A percentile compares a stretch with the other conserved stretches of the same genome.
Conservation (phyloP, 2,888 invertebrate species). For the Lordiphosa fenestrarum region DNA sequence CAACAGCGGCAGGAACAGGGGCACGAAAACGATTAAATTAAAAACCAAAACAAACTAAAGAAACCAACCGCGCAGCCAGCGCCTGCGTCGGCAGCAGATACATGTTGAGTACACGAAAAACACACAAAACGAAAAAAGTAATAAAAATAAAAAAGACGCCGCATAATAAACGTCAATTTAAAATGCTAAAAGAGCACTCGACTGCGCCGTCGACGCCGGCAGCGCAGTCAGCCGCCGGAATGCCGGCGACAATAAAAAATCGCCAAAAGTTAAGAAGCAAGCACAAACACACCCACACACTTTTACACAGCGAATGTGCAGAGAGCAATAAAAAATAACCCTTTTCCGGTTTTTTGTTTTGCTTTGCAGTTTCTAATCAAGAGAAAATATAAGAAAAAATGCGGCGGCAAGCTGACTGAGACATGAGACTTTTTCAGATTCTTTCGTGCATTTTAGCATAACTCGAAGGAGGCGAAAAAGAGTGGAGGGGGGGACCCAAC, state of each 20-base stretch:
- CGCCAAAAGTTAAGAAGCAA: conserved; percentile 71
- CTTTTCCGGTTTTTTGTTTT: conserved; percentile 76
- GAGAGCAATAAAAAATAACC: conserved; percentile 70
- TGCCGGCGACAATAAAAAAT: conserved; percentile 72
- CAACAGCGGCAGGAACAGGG: conserved; percentile 27
- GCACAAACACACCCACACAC: conserved; percentile 25
- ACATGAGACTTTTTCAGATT: conserved; percentile 13
- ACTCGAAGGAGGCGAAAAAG: neutral
- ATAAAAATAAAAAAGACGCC: conserved; percentile 26
- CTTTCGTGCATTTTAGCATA: conserved; percentile 17
- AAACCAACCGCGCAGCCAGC: conserved; percentile 53
- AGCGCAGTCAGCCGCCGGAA: conserved; percentile 36
- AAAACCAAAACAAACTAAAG: conserved; percentile 75
- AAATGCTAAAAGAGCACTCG: conserved; percentile 68
- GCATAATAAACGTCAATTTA: conserved; percentile 76
- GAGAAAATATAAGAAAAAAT: conserved; percentile 58
- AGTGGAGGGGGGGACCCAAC: neutral
- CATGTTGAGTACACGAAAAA: conserved; percentile 67
- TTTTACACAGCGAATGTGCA: conserved; percentile 47
- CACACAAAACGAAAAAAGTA: conserved; percentile 31
- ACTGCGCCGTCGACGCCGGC: conserved; percentile 34
- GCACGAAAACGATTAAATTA: conserved; percentile 73
- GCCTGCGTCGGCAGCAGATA: conserved; percentile 36
- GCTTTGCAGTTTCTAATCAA: conserved; percentile 74
- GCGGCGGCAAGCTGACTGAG: conserved; percentile 7